Evolutionary conservation across 2,113 vertebrate genomes (phyloP).

Genomic region (Pygoscelis antarcticus): DNA sequence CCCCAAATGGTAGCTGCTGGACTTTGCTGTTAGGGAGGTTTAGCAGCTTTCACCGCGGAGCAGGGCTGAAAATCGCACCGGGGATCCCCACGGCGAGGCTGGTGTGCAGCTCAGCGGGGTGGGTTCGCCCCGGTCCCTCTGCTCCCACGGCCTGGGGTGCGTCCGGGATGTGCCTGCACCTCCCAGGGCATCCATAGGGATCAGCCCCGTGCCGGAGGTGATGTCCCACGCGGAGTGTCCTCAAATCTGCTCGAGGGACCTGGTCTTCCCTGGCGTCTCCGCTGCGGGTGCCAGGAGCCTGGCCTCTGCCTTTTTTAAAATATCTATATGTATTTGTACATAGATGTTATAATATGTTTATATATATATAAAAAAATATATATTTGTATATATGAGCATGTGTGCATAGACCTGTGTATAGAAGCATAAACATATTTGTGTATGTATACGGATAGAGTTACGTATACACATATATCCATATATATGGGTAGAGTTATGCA

Average conservation of each 20-base stretch:
- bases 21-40: neutral
- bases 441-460: neutral
- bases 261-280: neutral
- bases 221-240: neutral
- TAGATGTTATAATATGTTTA: no score
- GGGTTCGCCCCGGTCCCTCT: neutral
- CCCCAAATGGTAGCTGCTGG: neutral
- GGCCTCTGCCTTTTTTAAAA: neutral
- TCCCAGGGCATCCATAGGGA: neutral
- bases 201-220: rapidly evolving
- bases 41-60: neutral
- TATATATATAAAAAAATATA: no score
- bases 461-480: no score
- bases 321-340: neutral
- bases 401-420: neutral
- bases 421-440: neutral
- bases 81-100: no score
- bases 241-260: neutral
- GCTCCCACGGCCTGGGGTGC: neutral
- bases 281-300: neutral
- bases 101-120: rapidly evolving
- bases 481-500: neutral
- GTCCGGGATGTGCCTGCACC: rapidly evolving
- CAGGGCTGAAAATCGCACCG: neutral
- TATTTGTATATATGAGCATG: neutral